Evolutionary conservation across 2,888 invertebrate species (phyloP).

Genomic region (Chaetogeoica ovagalla): DNA sequence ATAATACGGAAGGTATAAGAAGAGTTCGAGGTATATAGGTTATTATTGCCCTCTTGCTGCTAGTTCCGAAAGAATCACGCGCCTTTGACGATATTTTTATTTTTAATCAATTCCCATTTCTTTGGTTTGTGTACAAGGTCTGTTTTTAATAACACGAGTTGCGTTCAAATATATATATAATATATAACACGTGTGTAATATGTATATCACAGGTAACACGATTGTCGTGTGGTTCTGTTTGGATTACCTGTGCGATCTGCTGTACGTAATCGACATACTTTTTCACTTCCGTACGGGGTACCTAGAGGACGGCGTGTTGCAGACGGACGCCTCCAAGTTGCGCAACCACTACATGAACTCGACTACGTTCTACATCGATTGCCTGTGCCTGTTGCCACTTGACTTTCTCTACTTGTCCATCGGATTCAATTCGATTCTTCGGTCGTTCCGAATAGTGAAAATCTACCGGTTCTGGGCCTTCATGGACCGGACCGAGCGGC

Average conservation of each 20-base stretch:
- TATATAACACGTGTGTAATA: no score
- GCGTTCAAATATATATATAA: no score
- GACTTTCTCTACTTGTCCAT: conserved; percentile 98
- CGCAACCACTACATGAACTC: conserved; percentile 97
- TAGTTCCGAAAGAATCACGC: no score
- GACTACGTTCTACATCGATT: conserved; percentile 97
- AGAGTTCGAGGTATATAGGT: no score
- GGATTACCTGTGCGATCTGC: conserved; percentile 94
- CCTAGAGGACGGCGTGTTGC: conserved; percentile 94
- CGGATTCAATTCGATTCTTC: conserved; percentile 92
- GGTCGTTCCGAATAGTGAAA: conserved; percentile 94
- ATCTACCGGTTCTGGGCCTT: conserved; percentile 98
- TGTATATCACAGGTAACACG: conserved; percentile 70
- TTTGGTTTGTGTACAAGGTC: no score
- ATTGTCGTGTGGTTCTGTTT: conserved; percentile 93
- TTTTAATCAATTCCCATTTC: no score
- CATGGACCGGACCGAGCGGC: conserved; percentile 96
- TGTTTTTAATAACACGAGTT: no score
- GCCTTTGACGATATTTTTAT: no score
- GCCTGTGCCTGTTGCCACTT: conserved; percentile 93
- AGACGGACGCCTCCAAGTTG: conserved; percentile 91
- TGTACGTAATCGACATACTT: conserved; percentile 93
- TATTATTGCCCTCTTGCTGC: no score
- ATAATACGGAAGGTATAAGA: no score
- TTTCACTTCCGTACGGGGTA: conserved; percentile 98